A percentile compares a stretch with the other conserved stretches of the same genome.
phyloP scores from a whole-genome alignment of 2,797 vertebrate genomes.

The Capromys pilorides region DNA sequence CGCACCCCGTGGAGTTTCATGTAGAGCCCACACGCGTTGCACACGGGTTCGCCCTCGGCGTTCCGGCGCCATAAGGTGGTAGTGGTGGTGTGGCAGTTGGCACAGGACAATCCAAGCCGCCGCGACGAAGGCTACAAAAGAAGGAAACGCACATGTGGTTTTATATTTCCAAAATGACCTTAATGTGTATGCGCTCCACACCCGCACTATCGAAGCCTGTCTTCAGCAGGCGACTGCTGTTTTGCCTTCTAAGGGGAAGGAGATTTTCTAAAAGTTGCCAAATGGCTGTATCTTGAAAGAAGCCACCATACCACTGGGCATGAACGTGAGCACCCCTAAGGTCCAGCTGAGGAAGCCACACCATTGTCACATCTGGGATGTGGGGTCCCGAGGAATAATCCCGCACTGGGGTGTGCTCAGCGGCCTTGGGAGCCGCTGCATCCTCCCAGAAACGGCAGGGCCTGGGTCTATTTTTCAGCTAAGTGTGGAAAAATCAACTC shows the following conservation, averaged over 20 bases:
- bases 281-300: not conserved
- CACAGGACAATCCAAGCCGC: conserved; percentile 96
- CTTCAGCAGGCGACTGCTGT: not conserved
- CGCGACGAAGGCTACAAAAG: conserved; percentile 93
- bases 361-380: not conserved
- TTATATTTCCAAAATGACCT: not conserved
- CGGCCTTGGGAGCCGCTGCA: not conserved
- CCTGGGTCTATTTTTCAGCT: not conserved
- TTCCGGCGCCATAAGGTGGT: conserved; percentile 99
- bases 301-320: not conserved
- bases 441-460: not conserved
- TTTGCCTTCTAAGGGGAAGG: not conserved
- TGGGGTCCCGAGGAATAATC: not conserved
- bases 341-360: not conserved
- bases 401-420: not conserved
- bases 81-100: conserved; percentile 98
- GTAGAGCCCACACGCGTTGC: conserved; percentile 98
- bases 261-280: conserved; percentile 13
- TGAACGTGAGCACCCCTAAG: accelerated
- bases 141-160: not conserved
- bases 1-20: conserved; percentile 98
- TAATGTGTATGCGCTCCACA: no score
- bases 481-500: not conserved
- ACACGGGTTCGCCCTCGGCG: conserved; percentile 97
- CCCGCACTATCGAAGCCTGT: not conserved